Percentiles rank a stretch among this genome's conserved stretches.
phyloP scores from a whole-genome alignment of 2,888 invertebrate genomes.

The Apamea epomidion region DNA sequence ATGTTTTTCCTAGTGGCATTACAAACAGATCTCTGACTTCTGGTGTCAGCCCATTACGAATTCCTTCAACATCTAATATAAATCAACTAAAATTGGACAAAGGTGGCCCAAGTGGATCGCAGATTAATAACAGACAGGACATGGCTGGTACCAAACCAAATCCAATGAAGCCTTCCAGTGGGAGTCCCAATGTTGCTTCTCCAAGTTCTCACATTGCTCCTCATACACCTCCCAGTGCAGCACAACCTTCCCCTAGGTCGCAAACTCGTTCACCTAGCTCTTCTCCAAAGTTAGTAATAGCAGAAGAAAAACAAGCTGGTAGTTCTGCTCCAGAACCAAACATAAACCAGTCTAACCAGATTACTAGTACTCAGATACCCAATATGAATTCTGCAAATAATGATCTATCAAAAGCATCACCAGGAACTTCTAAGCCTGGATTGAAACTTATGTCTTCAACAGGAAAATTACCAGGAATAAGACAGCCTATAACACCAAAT shows the following conservation, averaged over 20 bases:
- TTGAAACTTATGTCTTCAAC: constrained; percentile 78
- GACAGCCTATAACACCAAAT: constrained; percentile 79
- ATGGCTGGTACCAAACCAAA: constrained; percentile 73
- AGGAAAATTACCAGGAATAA: constrained; percentile 79
- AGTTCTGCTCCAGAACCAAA: constrained; percentile 76
- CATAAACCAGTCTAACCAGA: constrained; percentile 85
- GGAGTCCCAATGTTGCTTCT: constrained; percentile 75
- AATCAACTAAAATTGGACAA: constrained; percentile 84
- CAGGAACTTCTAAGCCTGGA: constrained; percentile 81
- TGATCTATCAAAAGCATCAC: constrained; percentile 78
- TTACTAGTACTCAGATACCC: constrained; percentile 83
- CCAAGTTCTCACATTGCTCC: constrained; percentile 77
- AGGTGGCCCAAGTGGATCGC: constrained; percentile 70
- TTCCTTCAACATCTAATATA: constrained; percentile 79
- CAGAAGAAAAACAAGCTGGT: constrained; percentile 86
- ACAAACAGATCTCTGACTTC: constrained; percentile 77
- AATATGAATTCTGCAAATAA: constrained; percentile 77
- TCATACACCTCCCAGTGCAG: constrained; percentile 75
- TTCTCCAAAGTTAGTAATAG: constrained; percentile 88
- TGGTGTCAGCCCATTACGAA: constrained; percentile 77
- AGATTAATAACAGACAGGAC: constrained; percentile 78
- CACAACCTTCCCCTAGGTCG: constrained; percentile 84
- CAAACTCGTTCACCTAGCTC: constrained; percentile 89
- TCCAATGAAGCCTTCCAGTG: constrained; percentile 74
- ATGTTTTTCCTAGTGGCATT: constrained; percentile 77